Evolutionary conservation across 2,888 invertebrate species (phyloP), one percentile per base, ranked within the genome.

Genomic region (Artemia sinica): DNA sequence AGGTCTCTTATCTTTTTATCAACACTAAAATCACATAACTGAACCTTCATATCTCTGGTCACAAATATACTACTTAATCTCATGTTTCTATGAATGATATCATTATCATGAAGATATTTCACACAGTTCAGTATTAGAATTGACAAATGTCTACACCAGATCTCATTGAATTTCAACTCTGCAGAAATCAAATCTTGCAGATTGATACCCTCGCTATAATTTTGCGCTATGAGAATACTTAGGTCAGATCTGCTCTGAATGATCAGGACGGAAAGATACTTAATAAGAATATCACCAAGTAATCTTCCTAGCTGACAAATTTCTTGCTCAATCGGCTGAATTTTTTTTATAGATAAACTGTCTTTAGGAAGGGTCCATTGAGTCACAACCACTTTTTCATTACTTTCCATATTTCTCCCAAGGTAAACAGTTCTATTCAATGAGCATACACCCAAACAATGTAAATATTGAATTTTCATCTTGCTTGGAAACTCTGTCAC

Each of bases 261-360:
- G 75, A 73, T 65, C 70, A 86, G 84, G 77, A 91, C 84, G 68
- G 86, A 87, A 71, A 86, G 80, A 77, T 91, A 92, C 68, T 86
- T 85, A 8, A 86, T 82, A 67, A 93, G 79, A 75, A 87, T 85
- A 13, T 81, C 79, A 76, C 91, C 88, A 75, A 83, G 83, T 5
- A 91, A 75, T 73, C 85, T 84, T 18, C 84, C 81, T 70, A 91
- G 80, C 41, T 84, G 81, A 74, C 84, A 84, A 52, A 91, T 79
- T 77, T 92, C 92, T 75, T 88, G 86, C 74, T 92, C 90, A 67
- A 91, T 82, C 71, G 82, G 82, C 63, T 80, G 80, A 6, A 89
- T 77, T 77, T 87, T 84, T 11, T 69, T 69, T 28, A 18, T 18
- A 8, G 49, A 58, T 49, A 51, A 50, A 11, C 58, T 66, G 66